Evolutionary conservation across 2,113 vertebrate species (phyloP).

Genomic region (Collichthys lucidus): DNA sequence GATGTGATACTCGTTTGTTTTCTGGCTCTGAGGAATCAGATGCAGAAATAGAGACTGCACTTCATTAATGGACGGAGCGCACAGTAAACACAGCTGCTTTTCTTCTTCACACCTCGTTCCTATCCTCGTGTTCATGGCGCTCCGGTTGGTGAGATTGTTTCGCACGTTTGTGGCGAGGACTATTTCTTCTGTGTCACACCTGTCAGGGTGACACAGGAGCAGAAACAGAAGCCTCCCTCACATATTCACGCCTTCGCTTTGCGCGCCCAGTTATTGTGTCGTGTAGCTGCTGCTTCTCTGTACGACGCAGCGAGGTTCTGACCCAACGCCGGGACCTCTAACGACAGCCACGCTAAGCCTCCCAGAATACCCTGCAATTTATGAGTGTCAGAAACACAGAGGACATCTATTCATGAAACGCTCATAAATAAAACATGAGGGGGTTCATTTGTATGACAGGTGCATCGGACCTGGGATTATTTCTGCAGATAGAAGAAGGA

Average conservation of each 20-base stretch:
- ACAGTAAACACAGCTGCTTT: constrained; percentile 1
- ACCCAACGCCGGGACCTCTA: constrained; percentile 1
- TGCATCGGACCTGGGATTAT: constrained; percentile 71
- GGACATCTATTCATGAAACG: constrained; percentile 69
- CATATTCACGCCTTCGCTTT: not conserved
- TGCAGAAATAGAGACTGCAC: not conserved
- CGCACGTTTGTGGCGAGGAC: constrained; percentile 37
- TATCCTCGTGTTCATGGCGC: not conserved
- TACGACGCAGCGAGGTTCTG: not conserved
- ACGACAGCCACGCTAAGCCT: constrained; percentile 2
- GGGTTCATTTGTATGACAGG: constrained; percentile 66
- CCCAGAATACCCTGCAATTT: constrained; percentile 58
- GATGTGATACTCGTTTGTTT: too few relatives aligned
- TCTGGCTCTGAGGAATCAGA: not conserved
- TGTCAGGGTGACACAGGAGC: constrained; percentile 54
- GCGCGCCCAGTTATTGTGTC: constrained; percentile 37
- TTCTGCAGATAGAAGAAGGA: constrained; percentile 55
- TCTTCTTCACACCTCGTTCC: not conserved
- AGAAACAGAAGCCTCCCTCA: constrained; percentile 2
- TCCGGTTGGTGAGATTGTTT: constrained; percentile 39
- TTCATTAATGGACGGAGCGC: not conserved
- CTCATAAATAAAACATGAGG: constrained; percentile 78
- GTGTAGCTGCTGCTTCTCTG: not conserved
- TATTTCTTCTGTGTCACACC: constrained; percentile 47
- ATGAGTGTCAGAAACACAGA: constrained; percentile 62